Evolutionary conservation across 2,888 invertebrate species (phyloP), one percentile per base, ranked within the genome.

Genomic region (Hydroisotoma schaefferi): DNA sequence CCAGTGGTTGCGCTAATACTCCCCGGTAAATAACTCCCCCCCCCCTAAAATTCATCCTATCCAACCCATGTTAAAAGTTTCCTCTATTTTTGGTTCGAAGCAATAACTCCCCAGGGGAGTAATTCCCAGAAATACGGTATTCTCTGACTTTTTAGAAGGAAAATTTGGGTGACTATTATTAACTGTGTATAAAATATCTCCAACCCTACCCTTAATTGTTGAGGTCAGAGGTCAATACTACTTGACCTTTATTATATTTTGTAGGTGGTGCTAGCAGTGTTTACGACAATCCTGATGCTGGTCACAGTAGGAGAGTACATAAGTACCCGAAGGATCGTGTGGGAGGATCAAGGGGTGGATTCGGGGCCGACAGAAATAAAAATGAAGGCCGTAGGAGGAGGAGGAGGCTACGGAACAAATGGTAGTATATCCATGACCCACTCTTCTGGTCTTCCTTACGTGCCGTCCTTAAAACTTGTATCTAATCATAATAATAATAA

Each of bases 351-450:
- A 76, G 81, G 64, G 81, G 83, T 68, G 65, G 70, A 23, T 66
- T 64, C 56, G 70, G 71, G 58, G 48, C 57, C 57, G 59, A 68
- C 52, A 77, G 82, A 62, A 55, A 61, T 49, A 28, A 43, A 67
- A 46, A 28, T 83, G 61, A 84, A 20, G 85, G 86, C 87, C 43
- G 90, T 90, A 37, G 89, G 87, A 76, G 88, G 88, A 73, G 91
- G 91, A 80, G 90, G 90, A 4, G 90, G 90, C 33, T 91, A 87
- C 76, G 68, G 81, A 82, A 66, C 69, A 62, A 58, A 60, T 57
- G 62, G 54, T 58, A 63, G 75, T 57, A 85, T 91, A 73, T 89
- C 91, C 46, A 87, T 92, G 83, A 92, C 91, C 2, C 89, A 89
- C 75, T 87, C 90, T 18, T 90, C 90, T 33, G 90, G 89, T 68